Conservation (phyloP, 2,888 invertebrate genomes). For the Cantharis lateralis region DNA sequence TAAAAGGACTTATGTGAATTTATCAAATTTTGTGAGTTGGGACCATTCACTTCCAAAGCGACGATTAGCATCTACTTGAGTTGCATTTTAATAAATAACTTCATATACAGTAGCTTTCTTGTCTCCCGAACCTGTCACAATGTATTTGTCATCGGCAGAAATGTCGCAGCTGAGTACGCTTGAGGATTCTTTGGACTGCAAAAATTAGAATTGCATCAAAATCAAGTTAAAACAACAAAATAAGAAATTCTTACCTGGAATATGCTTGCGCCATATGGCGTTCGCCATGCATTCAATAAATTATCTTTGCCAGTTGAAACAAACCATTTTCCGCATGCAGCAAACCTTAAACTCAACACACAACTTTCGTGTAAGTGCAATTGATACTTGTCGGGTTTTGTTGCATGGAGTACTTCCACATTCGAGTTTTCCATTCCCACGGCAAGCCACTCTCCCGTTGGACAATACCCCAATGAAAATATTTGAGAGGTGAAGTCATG, state of each 20-base stretch:
- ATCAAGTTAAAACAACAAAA: neutral
- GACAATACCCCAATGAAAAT: slow-evolving; percentile 83
- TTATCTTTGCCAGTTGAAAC: slow-evolving; percentile 99
- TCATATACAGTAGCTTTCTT: slow-evolving; percentile 98
- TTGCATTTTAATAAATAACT: slow-evolving; percentile 75
- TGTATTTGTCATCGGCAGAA: slow-evolving; percentile 96
- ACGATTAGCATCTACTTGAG: slow-evolving; percentile 4
- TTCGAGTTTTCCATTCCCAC: slow-evolving; percentile 99
- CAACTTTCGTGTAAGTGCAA: slow-evolving; percentile 95
- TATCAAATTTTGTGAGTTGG: no score
- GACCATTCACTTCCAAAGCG: no score
- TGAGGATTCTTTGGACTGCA: slow-evolving; percentile 92
- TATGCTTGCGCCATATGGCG: slow-evolving; percentile 97
- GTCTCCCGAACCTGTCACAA: slow-evolving; percentile 97
- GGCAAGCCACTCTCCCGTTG: slow-evolving; percentile 95
- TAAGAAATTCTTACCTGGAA: slow-evolving; percentile 76
- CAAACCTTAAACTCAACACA: slow-evolving; percentile 93
- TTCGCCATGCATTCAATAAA: slow-evolving; percentile 95
- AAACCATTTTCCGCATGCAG: slow-evolving; percentile 97
- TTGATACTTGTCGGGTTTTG: slow-evolving; percentile 94
- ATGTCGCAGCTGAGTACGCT: slow-evolving; percentile 98
- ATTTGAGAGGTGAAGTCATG: slow-evolving; percentile 94
- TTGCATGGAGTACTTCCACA: slow-evolving; percentile 90
- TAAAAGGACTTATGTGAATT: no score
- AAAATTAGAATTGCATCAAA: slow-evolving; percentile 42